Percentiles rank a stretch among this genome's conserved stretches.
Conservation (phyloP, 2,797 vertebrate species). For the Gymnocypris eckloni region DNA sequence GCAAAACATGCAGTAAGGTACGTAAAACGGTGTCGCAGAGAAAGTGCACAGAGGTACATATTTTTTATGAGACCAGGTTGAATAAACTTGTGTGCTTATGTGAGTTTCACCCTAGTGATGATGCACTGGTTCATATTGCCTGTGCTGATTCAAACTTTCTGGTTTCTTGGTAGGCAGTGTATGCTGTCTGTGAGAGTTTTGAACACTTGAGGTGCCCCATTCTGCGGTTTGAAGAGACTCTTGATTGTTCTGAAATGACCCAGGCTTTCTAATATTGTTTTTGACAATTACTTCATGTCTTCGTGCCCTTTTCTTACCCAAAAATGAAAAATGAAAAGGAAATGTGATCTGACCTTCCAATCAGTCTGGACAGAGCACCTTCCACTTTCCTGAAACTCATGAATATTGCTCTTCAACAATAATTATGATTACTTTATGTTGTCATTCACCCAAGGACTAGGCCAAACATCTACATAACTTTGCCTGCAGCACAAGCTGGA, state of each 20-base stretch:
- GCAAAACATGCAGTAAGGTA: too few species aligned
- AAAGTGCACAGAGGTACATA: too few species aligned
- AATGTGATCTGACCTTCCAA: background rate
- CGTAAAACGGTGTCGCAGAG: too few species aligned
- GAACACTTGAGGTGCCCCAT: background rate
- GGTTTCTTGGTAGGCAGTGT: background rate
- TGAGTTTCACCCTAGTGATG: background rate
- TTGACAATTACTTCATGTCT: background rate
- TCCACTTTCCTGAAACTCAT: background rate
- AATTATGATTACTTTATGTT: background rate
- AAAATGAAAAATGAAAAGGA: too few species aligned
- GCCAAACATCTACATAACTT: constrained; percentile 4
- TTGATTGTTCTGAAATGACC: background rate
- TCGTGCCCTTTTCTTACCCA: background rate
- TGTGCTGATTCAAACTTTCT: background rate
- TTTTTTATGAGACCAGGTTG: too few species aligned
- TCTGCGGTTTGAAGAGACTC: background rate
- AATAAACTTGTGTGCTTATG: background rate
- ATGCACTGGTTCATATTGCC: background rate
- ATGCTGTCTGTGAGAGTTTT: background rate
- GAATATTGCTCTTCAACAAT: background rate
- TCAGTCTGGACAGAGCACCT: background rate
- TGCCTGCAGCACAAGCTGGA: background rate
- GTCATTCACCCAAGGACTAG: background rate
- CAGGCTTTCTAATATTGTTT: background rate